phyloP scores from a whole-genome alignment of 2,113 vertebrate genomes.

The Zosterops japonicus region DNA sequence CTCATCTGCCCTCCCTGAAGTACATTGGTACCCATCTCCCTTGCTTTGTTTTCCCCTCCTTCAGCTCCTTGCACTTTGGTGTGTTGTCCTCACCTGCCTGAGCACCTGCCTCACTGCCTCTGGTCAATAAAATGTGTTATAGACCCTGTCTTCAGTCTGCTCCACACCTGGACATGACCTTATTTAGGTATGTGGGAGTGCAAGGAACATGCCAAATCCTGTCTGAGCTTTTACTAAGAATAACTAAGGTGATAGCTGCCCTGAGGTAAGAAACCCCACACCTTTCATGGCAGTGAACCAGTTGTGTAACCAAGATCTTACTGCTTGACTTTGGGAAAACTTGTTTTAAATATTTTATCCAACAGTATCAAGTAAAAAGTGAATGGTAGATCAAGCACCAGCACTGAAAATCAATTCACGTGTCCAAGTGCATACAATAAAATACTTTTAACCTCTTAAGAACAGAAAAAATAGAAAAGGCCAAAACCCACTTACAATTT shows the following conservation, averaged over 20 bases:
- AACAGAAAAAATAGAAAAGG: neutral
- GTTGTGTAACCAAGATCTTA: neutral
- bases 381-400: neutral
- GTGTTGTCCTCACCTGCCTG: neutral
- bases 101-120: neutral
- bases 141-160: neutral
- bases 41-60: neutral
- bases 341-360: neutral
- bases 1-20: neutral
- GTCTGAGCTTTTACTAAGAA: neutral
- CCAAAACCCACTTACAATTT: neutral
- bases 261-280: neutral
- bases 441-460: neutral
- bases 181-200: neutral
- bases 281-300: neutral
- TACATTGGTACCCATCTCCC: accelerated
- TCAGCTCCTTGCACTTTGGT: neutral
- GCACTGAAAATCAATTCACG: neutral
- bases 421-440: neutral
- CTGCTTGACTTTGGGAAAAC: neutral
- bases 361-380: neutral
- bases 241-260: neutral
- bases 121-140: accelerated
- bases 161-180: neutral
- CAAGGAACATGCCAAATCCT: neutral